Base-by-base conservation (phyloP, 2,113 vertebrate species). In the Forbesichthys agassizii region DNA sequence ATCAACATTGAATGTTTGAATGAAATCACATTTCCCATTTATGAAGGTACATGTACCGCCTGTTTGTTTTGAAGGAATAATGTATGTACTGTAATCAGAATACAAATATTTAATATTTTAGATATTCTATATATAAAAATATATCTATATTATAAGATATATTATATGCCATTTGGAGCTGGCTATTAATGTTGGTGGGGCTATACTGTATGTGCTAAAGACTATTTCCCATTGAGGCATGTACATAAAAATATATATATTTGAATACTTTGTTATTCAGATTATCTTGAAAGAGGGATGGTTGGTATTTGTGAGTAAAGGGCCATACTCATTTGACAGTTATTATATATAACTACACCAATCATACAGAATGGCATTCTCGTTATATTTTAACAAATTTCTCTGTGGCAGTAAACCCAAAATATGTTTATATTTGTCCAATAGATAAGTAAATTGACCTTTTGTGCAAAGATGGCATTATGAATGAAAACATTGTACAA, bases 51-150 rank as follows among this genome's bases (percentile, higher is more conserved):
- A 2, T 42, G 54, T 57, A 57, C 56, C 16, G 13, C 49, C 47
- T 78, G 67, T 68, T 55, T 16, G 68, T 76, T 77, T 68, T 51
- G 49, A 27, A 27, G 27, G 27, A 27, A 27, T 27, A 27, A 27
- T 27, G 27, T 27, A 27, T 27, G 27, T 27, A 27, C 27, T 71
- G 42, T 61, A 52, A 78, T 68, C 64, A 73, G 58, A 54, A 77
- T 74, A 68, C 49, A 66, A 57, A 47, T 79, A 5, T 71, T 59
- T 73, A 83, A 58, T 89, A 87, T 88, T 89, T 89, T 86, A 82
- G 62, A 82, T 88, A 79, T 74, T 54, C 74, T 69, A 69, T 71
- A 61, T 67, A 78, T 9, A 79, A 59, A 54, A 27, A 4, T 72
- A 70, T 80, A 82, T 78, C 48, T 74, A 69, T 58, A 75, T 82